Evolutionary conservation across 2,797 vertebrate genomes (phyloP), one percentile per base, ranked within the genome.

Genomic region (Sorex maritimensis): DNA sequence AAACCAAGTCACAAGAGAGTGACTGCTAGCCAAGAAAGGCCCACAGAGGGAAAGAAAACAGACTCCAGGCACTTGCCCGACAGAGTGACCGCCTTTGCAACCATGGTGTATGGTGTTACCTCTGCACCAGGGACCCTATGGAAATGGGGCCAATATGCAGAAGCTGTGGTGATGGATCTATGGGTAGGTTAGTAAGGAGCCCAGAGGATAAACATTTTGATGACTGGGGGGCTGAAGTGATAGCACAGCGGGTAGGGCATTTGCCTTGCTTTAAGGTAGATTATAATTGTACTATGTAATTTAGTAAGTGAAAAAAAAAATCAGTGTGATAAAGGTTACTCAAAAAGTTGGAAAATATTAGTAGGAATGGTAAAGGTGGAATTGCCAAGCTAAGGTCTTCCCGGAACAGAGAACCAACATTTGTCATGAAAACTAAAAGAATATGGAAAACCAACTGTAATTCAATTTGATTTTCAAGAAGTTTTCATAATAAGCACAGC

Each of bases 311-410:
- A 85, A 28, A 55, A 55, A 55, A 34, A 55, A 55, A 55, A 55
- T 55, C 52, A 55, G 3, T 55, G 52, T 55, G 52, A 14, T 55
- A 34, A 88, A 30, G 79, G 88, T 61, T 84, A 34, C 49, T 79
- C 63, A 28, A 17, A 15, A 84, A 79, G 52, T 78, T 46, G 68
- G 71, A 78, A 71, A 68, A 88, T 34, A n/a, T 26, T 49, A 55
- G 38, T 28, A 82, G 67, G 41, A 90, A 91, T 41, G 61, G 73
- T 72, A 75, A 92, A 87, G 26, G 52, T n/a, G 46, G 4, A 1
- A 0, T 46, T 81, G 78, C 28, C 34, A 28, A 26, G 21, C 26
- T 67, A 74, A 46, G 30, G 82, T 26, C 81, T 85, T 28, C 73
- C 46, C 17, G 58, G 86, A 69, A 87, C 6, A 80, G 73, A 68